Evolutionary conservation across 2,113 vertebrate species (phyloP).

Genomic region (Shinisaurus crocodilurus): DNA sequence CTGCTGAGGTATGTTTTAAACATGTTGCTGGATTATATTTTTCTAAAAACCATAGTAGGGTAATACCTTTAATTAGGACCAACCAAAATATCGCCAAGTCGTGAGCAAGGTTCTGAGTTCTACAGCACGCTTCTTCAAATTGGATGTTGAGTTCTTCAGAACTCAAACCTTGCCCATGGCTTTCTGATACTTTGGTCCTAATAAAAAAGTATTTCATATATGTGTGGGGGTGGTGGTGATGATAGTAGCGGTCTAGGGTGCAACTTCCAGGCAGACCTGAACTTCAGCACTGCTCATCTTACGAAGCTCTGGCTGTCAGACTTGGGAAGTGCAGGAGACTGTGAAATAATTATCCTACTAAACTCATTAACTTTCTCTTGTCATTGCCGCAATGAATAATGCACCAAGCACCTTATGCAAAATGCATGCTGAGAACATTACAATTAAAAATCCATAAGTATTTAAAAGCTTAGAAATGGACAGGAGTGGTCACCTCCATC

Average conservation of each 20-base stretch:
- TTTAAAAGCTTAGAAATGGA: conserved; percentile 18
- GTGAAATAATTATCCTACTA: conserved; percentile 19
- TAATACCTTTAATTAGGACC: neutral
- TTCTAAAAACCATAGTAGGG: too few relatives aligned
- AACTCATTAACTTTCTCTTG: conserved; percentile 18
- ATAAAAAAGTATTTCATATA: neutral
- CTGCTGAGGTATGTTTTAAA: neutral
- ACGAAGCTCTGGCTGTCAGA: neutral
- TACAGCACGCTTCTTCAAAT: neutral
- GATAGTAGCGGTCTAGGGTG: neutral
- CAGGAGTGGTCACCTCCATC: neutral
- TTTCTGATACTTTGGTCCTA: too few relatives aligned
- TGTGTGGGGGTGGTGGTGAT: neutral
- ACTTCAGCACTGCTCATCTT: neutral
- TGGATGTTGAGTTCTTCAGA: too few relatives aligned
- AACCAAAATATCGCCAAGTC: neutral
- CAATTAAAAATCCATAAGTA: conserved; percentile 23
- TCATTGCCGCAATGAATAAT: conserved; percentile 19
- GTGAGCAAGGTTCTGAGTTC: neutral
- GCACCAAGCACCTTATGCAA: neutral
- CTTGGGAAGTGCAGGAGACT: neutral
- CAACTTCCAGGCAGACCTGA: neutral
- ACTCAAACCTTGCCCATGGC: too few relatives aligned
- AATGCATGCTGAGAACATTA: conserved; percentile 21
- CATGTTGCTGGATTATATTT: too few relatives aligned